Conservation (phyloP, 2,113 vertebrate genomes). For the Tamias sibiricus region DNA sequence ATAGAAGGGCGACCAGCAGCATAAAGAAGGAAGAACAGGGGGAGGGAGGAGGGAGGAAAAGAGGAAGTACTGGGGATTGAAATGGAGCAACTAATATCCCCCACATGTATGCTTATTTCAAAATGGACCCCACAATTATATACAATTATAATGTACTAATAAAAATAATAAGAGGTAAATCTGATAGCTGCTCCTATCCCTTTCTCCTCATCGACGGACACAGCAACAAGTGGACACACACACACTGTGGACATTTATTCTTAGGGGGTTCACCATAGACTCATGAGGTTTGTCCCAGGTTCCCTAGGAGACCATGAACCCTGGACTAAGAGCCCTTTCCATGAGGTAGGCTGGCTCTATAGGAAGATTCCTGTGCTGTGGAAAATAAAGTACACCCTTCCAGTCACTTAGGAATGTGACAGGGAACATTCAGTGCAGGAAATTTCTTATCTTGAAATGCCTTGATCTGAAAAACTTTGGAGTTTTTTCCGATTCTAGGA, state of each 20-base stretch:
- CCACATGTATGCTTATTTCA: no score
- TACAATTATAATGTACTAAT: no score
- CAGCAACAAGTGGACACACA: not conserved
- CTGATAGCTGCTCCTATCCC: not conserved
- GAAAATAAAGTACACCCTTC: not conserved
- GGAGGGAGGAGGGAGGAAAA: no score
- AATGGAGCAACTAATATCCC: no score
- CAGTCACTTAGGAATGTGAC: not conserved
- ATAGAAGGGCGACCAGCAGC: no score
- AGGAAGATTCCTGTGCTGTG: not conserved
- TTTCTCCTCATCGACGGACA: not conserved
- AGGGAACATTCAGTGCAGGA: not conserved
- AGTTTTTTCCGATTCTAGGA: not conserved
- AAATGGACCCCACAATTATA: no score
- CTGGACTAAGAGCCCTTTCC: not conserved
- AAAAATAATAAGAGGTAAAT: not conserved
- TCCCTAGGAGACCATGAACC: accelerated
- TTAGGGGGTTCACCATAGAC: not conserved
- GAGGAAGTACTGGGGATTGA: no score
- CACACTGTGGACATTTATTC: accelerated
- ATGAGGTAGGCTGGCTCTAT: not conserved
- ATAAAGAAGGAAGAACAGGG: no score
- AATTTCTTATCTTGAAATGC: no score
- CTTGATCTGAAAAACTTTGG: not conserved
- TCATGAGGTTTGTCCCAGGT: not conserved